Base-by-base conservation (phyloP, 2,113 vertebrate genomes). In the Podilymbus podiceps region DNA sequence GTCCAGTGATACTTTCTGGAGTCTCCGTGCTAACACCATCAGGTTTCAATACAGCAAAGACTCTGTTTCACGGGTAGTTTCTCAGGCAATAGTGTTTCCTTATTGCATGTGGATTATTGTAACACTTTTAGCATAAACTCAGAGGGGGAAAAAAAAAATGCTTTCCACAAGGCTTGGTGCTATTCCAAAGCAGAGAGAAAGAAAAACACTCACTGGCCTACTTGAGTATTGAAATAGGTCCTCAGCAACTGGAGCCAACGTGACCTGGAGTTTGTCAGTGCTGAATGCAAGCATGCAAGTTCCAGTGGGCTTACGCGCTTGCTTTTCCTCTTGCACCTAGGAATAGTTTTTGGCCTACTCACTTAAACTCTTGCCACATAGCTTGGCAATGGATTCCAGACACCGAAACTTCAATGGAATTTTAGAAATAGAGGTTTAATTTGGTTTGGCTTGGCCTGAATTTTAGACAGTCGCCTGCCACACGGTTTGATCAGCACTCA, bases 61-160 rank as follows among this genome's bases (percentile, higher is more conserved):
- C 31, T 76, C 67, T 24, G 20, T 85, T 91, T 76, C 88, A 76
- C 3, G 13, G 31, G 20, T 66, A 73, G 67, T 60, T 95, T 95
- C 62, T 79, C 74, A 50, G 67, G 59, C 62, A 95, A 69, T 42
- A 67, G 28, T 7, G 10, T 72, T 89, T 89, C 80, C 74, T 93
- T 83, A 47, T 49, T 83, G 58, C 58, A 50, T 31, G 31, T 17
- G 14, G 67, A 62, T 91, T 79, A 68, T 31, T 73, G 22, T 79
- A 95, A 95, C 69, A 79, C 77, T 96, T 93, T 73, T 66, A 93
- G 74, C 74, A 88, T 82, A 79, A 92, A 88, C 62, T 87, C 47
- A 31, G 52, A 63, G 33, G 2, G 16, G 52, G 49, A 3, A 12
- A 38, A 38, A 38, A 25, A 25, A 84, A 94, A 80, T 38, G 64